Base-by-base conservation (phyloP, 2,113 vertebrate genomes). In the Cromileptes altivelis region DNA sequence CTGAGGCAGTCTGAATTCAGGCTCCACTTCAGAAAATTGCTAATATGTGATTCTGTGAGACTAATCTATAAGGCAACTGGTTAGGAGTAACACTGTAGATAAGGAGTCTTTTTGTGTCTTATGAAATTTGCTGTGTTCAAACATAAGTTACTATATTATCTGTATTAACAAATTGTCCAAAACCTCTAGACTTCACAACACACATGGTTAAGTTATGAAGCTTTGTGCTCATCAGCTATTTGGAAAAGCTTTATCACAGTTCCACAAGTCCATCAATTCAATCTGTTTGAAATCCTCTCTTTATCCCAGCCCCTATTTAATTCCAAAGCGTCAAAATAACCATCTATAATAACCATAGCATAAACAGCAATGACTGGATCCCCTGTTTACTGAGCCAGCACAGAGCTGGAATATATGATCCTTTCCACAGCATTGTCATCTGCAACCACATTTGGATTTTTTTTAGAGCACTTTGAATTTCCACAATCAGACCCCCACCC, bases 181-280 rank as follows among this genome's bases (percentile, higher is more conserved):
- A 65, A 37, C 4, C 5, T 47, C 27, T 19, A 9, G 9, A 64
- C 14, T 18, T 21, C 0, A 47, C 4, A 12, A 42, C 4, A 17
- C 19, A 33, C 33, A 23, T 3, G 18, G 49, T 0, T 4, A 13
- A 33, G 23, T 47, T 12, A 49, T 50, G 42, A 25, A 9, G 33
- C 17, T 45, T 23, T 30, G 27, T n/a, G 27, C 18, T 30, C 12
- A n/a, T 21, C 11, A 6, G 60, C 2, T 53, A 15, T 23, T 49
- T 69, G 55, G 49, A 79, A 70, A 85, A 79, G 0, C 8, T 1
- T n/a, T 5, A 55, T 77, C 27, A n/a, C 12, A 18, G 21, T 33
- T 49, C 5, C 49, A 65, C 13, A 62, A 23, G 33, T 61, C 42
- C 19, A 30, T 6, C 23, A 27, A 19, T 37, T 73, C 6, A 5